Evolutionary conservation across 2,888 invertebrate species (phyloP).

Genomic region (Acholoe squamosa): DNA sequence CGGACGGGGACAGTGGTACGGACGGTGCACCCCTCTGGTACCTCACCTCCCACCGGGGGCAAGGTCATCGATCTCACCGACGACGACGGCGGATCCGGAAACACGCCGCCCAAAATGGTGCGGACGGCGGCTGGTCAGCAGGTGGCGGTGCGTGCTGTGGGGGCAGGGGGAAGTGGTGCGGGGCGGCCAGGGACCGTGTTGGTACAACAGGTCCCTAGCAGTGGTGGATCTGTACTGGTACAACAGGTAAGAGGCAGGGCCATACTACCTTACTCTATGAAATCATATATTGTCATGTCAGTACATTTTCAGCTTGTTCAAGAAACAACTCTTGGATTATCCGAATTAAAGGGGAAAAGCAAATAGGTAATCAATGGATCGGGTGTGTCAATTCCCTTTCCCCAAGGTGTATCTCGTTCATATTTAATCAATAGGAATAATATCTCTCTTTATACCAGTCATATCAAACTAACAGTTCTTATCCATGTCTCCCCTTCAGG

Average conservation of each 20-base stretch:
- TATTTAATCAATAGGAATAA: no score
- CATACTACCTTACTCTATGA: no score
- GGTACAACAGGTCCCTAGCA: conserved; percentile 26
- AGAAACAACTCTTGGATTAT: no score
- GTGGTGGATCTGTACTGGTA: not conserved
- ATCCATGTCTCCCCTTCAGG: no score
- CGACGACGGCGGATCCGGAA: conserved; percentile 25
- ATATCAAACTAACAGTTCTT: no score
- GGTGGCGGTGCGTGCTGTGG: conserved; percentile 4
- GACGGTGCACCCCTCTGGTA: not conserved
- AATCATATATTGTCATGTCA: no score
- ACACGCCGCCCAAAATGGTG: not conserved
- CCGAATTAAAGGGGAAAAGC: no score
- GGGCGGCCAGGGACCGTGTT: conserved; percentile 17
- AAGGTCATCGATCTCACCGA: conserved; percentile 63
- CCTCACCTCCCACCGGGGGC: not conserved
- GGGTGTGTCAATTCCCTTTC: no score
- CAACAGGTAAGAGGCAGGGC: conserved; percentile 23
- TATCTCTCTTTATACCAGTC: no score
- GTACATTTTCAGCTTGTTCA: no score
- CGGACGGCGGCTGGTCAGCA: not conserved
- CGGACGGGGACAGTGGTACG: not conserved
- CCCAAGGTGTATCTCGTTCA: no score
- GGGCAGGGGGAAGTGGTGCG: not conserved
- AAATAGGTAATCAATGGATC: no score